Evolutionary conservation across 2,797 vertebrate species (phyloP), one percentile per base, ranked within the genome.

Genomic region (Tamandua tetradactyla): DNA sequence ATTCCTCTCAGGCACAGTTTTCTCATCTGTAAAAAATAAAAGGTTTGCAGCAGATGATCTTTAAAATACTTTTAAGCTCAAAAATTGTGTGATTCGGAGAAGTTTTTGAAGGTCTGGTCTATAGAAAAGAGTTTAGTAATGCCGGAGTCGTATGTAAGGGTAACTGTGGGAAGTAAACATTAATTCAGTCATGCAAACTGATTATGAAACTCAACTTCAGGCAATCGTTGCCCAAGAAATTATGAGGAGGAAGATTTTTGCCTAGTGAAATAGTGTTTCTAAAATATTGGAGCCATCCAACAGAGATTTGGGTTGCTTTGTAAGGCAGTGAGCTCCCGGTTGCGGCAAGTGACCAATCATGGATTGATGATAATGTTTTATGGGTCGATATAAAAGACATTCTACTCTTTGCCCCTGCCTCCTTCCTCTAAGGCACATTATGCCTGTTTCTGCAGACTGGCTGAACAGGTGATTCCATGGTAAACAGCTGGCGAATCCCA

Each of bases 51-150:
- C 82, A 91, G 14, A 22, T 71, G 9, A 64, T 84, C 47, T 69
- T 72, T 35, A 40, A 72, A 86, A 80, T 52, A 35, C 8, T 44
- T 59, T 52, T 66, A 92, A 82, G 37, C 17, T 85, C 25, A 47
- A 79, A 62, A 91, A 69, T 84, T 89, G 23, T 89, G 44, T 89
- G 84, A 87, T 85, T 94, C 37, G 85, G 86, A 90, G 82, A 69
- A 82, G 61, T 72, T 82, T 37, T 83, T 90, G 82, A 92, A 94
- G 59, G 30, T 86, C 11, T 93, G 88, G 8, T 78, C 44, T 81
- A 2, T 8, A 71, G 52, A 78, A 37, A 44, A 78, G 57, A 79
- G 18, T 89, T 23, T 69, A 22, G 59, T n/a, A 44, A 57, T n/a
- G 61, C 11, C 32, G 76, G 35, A 86, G 32, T 37, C 37, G 32